Evolutionary conservation across 2,113 vertebrate genomes (phyloP), one percentile per base, ranked within the genome.

Genomic region (Erpornis zantholeuca): DNA sequence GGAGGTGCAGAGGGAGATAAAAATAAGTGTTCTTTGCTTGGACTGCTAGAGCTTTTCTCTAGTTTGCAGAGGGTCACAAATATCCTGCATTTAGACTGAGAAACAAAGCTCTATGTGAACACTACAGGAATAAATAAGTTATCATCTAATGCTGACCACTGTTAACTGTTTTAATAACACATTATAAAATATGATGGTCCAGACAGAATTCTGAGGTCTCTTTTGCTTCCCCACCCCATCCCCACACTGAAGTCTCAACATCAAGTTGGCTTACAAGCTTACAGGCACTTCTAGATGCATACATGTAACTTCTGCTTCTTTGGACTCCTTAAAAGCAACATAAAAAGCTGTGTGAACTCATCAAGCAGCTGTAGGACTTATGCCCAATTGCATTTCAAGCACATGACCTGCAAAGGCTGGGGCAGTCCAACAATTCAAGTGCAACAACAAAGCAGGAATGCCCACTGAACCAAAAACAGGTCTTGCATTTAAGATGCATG

Each of bases 311-410:
- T 63, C n/a, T 57, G 47, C 77, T 78, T 71, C 71, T 85, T 64
- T 79, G 40, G 44, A 38, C 28, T 68, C n/a, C 70, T 52, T 45
- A 59, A 73, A 86, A 78, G 33, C 84, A 76, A 28, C 3, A 1
- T 35, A 24, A 76, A 89, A 81, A 70, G 15, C 65, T 68, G 11
- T 24, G 47, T 82, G 45, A 82, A 57, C 24, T 31, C 27, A 82
- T 63, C 57, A 82, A 75, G 27, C 56, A 92, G 63, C 44, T 70
- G 31, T 50, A 84, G 72, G 47, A 86, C 18, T 86, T 75, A 42
- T 6, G n/a, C 21, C 35, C 59, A 83, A 86, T 77, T 90, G 54
- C 63, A 88, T 73, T 77, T 83, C 71, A 86, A 88, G 79, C 63
- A 59, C 6, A 36, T 40, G 71, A 80, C 57, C 50, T 61, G 36